Evolutionary conservation across 2,888 invertebrate species (phyloP).

Genomic region (Yponomeuta cagnagella): DNA sequence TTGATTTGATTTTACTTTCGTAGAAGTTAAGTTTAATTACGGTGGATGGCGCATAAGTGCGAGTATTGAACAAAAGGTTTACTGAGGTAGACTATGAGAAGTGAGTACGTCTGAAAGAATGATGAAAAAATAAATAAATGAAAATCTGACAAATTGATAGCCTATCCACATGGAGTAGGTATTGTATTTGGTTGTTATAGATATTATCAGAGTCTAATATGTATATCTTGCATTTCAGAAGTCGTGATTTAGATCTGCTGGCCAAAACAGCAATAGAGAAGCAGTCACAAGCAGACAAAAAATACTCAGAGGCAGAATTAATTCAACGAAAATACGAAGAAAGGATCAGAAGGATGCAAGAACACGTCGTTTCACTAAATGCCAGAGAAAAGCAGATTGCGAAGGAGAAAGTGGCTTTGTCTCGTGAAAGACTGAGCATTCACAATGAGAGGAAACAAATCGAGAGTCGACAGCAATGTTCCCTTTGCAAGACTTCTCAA

Average conservation of each 20-base stretch:
- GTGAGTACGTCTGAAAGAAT: no score
- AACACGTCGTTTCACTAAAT: conserved; percentile 71
- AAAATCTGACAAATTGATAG: no score
- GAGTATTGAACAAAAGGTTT: no score
- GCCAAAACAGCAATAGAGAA: conserved; percentile 76
- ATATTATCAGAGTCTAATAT: not conserved
- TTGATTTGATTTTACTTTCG: no score
- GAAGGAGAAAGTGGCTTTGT: conserved; percentile 76
- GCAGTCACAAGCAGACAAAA: conserved; percentile 75
- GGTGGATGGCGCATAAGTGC: no score
- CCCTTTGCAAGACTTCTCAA: conserved; percentile 55
- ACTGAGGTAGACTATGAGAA: no score
- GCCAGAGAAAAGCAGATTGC: conserved; percentile 77
- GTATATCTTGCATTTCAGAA: conserved; percentile 35
- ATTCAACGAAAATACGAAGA: conserved; percentile 75
- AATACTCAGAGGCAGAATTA: conserved; percentile 71
- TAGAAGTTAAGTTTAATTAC: no score
- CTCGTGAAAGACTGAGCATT: conserved; percentile 73
- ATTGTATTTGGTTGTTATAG: not conserved
- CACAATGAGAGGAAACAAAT: conserved; percentile 72
- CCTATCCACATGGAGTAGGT: no score
- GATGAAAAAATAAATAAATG: no score
- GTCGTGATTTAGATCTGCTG: conserved; percentile 67
- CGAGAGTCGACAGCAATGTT: conserved; percentile 56
- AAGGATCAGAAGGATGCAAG: conserved; percentile 72